A percentile compares a stretch with the other conserved stretches of the same genome.
Evolutionary conservation across 2,797 vertebrate species (phyloP).

Genomic region (Pogonophryne albipinna): DNA sequence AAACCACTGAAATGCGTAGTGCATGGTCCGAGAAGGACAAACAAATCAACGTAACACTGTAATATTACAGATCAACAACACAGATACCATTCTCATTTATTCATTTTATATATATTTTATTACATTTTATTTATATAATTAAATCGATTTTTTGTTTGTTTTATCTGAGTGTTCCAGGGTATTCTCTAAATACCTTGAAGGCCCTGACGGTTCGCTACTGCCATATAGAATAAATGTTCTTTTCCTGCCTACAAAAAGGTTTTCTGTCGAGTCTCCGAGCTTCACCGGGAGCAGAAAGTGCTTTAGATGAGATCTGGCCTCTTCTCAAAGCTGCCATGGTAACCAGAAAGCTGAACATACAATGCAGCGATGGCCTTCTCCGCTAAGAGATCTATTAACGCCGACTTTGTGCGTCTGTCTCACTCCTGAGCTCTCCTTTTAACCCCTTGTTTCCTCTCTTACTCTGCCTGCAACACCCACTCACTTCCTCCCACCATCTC

Average conservation of each 20-base stretch:
- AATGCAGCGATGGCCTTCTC: slow-evolving; percentile 79
- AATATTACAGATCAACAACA: too few relatives aligned
- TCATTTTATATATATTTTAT: too few relatives aligned
- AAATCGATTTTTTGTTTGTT: too few relatives aligned
- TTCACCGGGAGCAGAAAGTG: slow-evolving; percentile 61
- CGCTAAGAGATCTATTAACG: slow-evolving; percentile 72
- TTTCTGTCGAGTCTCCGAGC: slow-evolving; percentile 66
- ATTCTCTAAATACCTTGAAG: too few relatives aligned
- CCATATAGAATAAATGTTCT: slow-evolving; percentile 33
- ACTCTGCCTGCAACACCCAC: slow-evolving; percentile 29
- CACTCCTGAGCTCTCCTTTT: slow-evolving; percentile 63
- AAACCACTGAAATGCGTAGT: too few relatives aligned
- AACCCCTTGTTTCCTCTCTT: slow-evolving; percentile 63
- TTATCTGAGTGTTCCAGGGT: too few relatives aligned
- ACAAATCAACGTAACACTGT: too few relatives aligned
- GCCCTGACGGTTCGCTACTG: too few relatives aligned
- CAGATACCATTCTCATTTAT: too few relatives aligned
- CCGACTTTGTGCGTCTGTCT: slow-evolving; percentile 72
- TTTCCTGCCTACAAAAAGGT: slow-evolving; percentile 55
- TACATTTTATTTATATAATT: too few relatives aligned
- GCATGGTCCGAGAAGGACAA: too few relatives aligned
- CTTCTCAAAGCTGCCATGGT: slow-evolving; percentile 76
- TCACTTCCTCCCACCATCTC: slow-evolving; percentile 21
- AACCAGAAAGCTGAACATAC: slow-evolving; percentile 76
- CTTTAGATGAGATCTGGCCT: slow-evolving; percentile 69